Percentiles rank a stretch among this genome's conserved stretches.
Evolutionary conservation across 2,113 vertebrate species (phyloP).

Genomic region (Pomatorhinus ruficollis): DNA sequence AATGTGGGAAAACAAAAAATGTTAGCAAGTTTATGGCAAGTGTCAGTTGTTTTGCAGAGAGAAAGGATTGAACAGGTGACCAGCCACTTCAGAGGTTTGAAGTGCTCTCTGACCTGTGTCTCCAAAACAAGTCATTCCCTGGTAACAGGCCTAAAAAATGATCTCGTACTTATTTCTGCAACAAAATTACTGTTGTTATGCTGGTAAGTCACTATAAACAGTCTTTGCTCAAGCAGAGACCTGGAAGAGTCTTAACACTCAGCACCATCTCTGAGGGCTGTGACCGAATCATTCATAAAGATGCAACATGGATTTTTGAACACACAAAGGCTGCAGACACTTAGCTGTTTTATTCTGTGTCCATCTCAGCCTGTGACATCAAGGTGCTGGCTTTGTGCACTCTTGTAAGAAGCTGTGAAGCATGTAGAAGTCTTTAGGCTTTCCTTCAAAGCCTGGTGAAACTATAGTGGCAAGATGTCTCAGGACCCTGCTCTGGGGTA

Average conservation of each 20-base stretch:
- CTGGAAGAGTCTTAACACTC: not conserved
- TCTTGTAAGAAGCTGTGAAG: not conserved
- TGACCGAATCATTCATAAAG: not conserved
- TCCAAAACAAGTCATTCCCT: not conserved
- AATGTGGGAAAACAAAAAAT: not conserved
- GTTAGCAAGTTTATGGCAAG: not conserved
- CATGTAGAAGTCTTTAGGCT: not conserved
- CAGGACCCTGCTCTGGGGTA: not conserved
- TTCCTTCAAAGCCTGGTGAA: not conserved
- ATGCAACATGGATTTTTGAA: not conserved
- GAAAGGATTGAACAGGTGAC: not conserved
- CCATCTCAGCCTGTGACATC: not conserved
- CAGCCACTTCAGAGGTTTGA: not conserved
- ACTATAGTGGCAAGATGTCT: not conserved
- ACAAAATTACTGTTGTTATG: not conserved
- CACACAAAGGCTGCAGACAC: not conserved
- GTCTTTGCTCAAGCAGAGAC: not conserved
- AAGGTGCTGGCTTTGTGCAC: not conserved
- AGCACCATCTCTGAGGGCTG: accelerated
- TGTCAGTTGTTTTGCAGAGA: not conserved
- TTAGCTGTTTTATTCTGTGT: not conserved
- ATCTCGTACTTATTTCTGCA: not conserved
- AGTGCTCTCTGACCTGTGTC: not conserved
- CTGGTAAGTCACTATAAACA: not conserved
- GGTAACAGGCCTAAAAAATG: not conserved